Evolutionary conservation across 2,797 vertebrate genomes (phyloP).

Genomic region (Rhynchotus rufescens): DNA sequence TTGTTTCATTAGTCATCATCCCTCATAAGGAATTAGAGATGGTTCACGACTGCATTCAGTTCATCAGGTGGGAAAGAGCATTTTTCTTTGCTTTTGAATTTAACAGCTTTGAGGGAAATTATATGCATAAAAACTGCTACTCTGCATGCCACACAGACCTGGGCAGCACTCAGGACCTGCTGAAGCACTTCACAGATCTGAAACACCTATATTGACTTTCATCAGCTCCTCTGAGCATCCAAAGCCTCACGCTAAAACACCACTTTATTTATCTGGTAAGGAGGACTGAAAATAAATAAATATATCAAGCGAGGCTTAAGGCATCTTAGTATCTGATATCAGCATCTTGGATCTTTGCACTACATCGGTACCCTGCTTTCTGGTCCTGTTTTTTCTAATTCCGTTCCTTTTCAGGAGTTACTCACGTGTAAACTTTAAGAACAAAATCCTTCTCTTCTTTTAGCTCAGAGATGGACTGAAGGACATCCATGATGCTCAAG

Average conservation of each 20-base stretch:
- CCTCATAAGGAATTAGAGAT: not conserved
- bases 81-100: not conserved
- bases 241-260: not conserved
- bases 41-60: not conserved
- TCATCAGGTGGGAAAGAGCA: not conserved
- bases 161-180: not conserved
- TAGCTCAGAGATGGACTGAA: constrained; percentile 95
- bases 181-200: not conserved
- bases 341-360: not conserved
- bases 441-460: constrained; percentile 99
- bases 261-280: not conserved
- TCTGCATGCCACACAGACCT: not conserved
- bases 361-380: not conserved
- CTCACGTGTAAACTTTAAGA: constrained; percentile 99
- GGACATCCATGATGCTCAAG: constrained; percentile 94
- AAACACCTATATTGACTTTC: not conserved
- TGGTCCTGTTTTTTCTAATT: not conserved
- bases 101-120: constrained; percentile 10
- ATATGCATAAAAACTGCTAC: not conserved
- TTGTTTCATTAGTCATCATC: not conserved
- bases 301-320: not conserved
- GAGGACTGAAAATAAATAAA: not conserved
- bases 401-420: constrained; percentile 35
- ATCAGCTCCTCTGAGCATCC: not conserved
- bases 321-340: not conserved